A percentile compares a stretch with the other conserved stretches of the same genome.
Conservation (phyloP, 2,888 invertebrate genomes). For the Clivina fossor region DNA sequence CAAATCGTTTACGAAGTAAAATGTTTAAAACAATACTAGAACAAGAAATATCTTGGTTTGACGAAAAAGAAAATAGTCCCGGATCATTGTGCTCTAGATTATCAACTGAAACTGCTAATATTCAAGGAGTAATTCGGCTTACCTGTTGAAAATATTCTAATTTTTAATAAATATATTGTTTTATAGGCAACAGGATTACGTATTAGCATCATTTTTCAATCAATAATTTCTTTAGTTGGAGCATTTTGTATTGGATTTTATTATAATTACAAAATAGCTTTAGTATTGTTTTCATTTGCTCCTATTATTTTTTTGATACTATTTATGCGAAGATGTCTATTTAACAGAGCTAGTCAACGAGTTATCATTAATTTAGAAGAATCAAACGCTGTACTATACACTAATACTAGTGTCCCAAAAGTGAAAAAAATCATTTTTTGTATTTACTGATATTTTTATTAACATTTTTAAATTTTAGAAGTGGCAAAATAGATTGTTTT, state of each 20-base stretch:
- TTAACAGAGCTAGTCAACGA: too few species aligned
- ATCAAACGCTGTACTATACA: too few species aligned
- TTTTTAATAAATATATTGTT: too few species aligned
- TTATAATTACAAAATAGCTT: conserved; percentile 74
- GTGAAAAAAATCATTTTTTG: too few species aligned
- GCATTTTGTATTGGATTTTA: conserved; percentile 67
- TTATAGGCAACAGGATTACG: conserved; percentile 76
- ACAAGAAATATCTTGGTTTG: conserved; percentile 77
- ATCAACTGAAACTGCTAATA: conserved; percentile 74
- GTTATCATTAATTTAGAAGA: too few species aligned
- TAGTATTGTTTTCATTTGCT: conserved; percentile 71
- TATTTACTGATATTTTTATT: too few species aligned
- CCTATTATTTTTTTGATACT: too few species aligned
- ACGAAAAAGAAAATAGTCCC: conserved; percentile 70
- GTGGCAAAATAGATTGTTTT: too few species aligned
- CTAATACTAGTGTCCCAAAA: too few species aligned
- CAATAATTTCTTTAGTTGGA: conserved; percentile 67
- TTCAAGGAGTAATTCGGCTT: conserved; percentile 68
- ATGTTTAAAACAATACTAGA: conserved; percentile 68
- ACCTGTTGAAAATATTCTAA: not conserved
- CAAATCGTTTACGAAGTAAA: conserved; percentile 67
- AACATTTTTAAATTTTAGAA: too few species aligned
- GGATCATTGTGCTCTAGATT: conserved; percentile 74
- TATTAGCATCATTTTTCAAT: conserved; percentile 75
- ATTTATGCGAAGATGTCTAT: too few species aligned